These are phyloP conservation scores for Pseudochaenichthys georgianus DNA, from an alignment of 2,797 vertebrate species.

Conservation along the genomic window DNA sequence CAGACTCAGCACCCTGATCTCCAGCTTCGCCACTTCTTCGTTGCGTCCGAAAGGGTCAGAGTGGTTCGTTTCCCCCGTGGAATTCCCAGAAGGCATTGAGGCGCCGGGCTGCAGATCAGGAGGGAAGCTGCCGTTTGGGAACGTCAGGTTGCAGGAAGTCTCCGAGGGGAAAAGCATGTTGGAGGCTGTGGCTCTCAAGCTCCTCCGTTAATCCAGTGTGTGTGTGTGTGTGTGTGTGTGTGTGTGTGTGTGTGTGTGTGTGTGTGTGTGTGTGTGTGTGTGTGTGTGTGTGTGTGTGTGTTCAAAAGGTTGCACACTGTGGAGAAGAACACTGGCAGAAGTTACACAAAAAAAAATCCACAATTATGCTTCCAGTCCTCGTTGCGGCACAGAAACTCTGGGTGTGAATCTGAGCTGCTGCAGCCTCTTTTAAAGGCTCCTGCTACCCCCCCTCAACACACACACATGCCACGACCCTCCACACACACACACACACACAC, in stretches of 20 bases:
- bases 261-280: too few relatives aligned
- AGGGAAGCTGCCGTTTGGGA: constrained; percentile 39
- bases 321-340: rapidly evolving
- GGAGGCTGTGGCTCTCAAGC: background rate
- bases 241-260: too few relatives aligned
- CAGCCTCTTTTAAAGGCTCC: constrained; percentile 57
- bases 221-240: too few relatives aligned
- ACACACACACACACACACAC: too few relatives aligned
- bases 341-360: background rate
- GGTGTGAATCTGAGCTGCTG: constrained; percentile 9
- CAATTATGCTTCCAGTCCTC: background rate
- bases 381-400: background rate
- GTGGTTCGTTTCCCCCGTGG: constrained; percentile 47
- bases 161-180: constrained; percentile 50
- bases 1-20: constrained; percentile 88
- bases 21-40: constrained; percentile 91
- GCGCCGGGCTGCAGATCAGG: constrained; percentile 25
- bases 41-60: constrained; percentile 83
- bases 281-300: too few relatives aligned
- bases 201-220: background rate
- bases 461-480: background rate
- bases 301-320: too few relatives aligned
- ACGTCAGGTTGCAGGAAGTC: constrained; percentile 51
- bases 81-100: constrained; percentile 23
- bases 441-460: constrained; percentile 16